Conservation (phyloP, 2,888 invertebrate species). For the Druceiella hillmani region DNA sequence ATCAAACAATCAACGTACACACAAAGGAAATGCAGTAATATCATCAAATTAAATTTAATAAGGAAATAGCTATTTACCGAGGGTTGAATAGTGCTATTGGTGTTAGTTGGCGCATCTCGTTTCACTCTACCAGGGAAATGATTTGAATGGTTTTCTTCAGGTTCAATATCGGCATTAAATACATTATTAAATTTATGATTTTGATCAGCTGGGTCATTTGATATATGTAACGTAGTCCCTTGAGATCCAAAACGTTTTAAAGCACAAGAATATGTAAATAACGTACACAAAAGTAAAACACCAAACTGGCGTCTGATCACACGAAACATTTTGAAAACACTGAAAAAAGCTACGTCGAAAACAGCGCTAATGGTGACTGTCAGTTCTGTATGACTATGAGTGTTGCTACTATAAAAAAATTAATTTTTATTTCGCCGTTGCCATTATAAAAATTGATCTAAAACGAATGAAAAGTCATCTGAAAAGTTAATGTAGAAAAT, state of each 20-base stretch:
- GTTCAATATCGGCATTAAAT: too few relatives aligned
- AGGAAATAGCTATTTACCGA: slow-evolving; percentile 42
- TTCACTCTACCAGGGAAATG: too few relatives aligned
- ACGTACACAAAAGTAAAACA: slow-evolving; percentile 33
- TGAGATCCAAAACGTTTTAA: slow-evolving; percentile 33
- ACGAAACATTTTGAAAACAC: slow-evolving; percentile 48
- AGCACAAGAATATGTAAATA: slow-evolving; percentile 32
- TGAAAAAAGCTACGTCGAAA: slow-evolving; percentile 26
- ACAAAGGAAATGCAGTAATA: too few relatives aligned
- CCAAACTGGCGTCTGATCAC: slow-evolving; percentile 34
- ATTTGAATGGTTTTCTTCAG: too few relatives aligned
- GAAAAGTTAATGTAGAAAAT: too few relatives aligned
- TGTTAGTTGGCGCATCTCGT: slow-evolving; percentile 28
- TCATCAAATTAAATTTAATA: slow-evolving; percentile 33
- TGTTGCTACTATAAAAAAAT: too few relatives aligned
- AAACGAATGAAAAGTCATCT: too few relatives aligned
- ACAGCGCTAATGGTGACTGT: neutral
- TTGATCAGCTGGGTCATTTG: slow-evolving; percentile 30
- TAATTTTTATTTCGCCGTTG: too few relatives aligned
- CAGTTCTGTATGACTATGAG: slow-evolving; percentile 4
- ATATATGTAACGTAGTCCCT: slow-evolving; percentile 38
- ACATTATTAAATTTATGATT: too few relatives aligned
- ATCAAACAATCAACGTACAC: slow-evolving; percentile 20
- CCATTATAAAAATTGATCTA: too few relatives aligned
- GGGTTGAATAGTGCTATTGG: slow-evolving; percentile 42